A percentile compares a stretch with the other conserved stretches of the same genome.
These are phyloP conservation scores for Grammatotria lemairii DNA, from an alignment of 2,113 vertebrate species.

Conservation along the genomic window DNA sequence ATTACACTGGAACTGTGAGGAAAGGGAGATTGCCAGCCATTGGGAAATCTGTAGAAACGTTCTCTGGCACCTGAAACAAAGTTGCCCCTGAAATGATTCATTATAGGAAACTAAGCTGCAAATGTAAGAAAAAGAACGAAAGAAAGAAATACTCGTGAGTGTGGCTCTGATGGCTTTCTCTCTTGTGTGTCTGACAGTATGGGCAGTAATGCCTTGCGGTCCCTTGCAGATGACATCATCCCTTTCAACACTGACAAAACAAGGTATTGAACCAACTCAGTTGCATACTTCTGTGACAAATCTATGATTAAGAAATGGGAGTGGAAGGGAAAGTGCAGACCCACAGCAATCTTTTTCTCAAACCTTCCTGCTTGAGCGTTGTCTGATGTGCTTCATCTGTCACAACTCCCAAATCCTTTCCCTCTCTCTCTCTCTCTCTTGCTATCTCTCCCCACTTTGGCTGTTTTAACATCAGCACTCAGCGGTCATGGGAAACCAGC, in stretches of 20 bases:
- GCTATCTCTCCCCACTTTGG: neutral
- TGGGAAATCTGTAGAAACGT: neutral
- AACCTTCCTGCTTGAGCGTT: neutral
- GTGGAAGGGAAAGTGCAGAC: neutral
- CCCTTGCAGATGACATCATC: constrained; percentile 27
- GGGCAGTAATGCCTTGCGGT: neutral
- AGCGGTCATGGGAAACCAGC: constrained; percentile 25
- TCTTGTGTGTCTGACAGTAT: neutral
- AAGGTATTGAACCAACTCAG: constrained; percentile 33
- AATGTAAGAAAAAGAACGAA: neutral
- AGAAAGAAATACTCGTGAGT: neutral
- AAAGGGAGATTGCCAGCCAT: neutral
- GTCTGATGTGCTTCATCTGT: neutral
- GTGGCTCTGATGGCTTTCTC: neutral
- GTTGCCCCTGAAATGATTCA: neutral
- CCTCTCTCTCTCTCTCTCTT: neutral
- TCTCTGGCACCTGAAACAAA: neutral
- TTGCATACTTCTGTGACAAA: neutral
- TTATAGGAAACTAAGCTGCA: neutral
- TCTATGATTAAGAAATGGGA: neutral
- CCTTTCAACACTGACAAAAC: constrained; percentile 29
- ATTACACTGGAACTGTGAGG: neutral
- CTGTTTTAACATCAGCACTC: constrained; percentile 5
- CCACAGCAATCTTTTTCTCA: neutral
- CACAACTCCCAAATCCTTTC: neutral